These are phyloP conservation scores for Nicator chloris DNA, from an alignment of 2,113 vertebrate genomes.

Conservation along the genomic window DNA sequence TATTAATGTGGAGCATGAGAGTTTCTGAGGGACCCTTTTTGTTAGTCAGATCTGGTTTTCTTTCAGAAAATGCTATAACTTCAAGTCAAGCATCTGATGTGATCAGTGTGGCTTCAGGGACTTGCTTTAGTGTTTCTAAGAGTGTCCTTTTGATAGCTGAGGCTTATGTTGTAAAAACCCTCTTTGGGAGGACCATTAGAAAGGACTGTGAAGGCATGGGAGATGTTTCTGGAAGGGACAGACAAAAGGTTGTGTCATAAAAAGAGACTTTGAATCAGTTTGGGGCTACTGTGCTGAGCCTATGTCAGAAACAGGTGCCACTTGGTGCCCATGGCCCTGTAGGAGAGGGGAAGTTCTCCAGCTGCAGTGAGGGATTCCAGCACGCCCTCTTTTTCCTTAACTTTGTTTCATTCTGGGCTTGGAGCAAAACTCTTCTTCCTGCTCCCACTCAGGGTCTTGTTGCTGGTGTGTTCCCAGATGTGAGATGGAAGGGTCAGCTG, in stretches of 20 bases:
- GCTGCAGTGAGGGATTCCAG: neutral
- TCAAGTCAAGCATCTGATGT: neutral
- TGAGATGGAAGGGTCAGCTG: neutral
- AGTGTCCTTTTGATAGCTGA: neutral
- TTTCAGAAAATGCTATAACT: neutral
- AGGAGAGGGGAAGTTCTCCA: neutral
- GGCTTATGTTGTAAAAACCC: neutral
- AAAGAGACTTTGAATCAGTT: neutral
- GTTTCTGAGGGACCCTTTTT: neutral
- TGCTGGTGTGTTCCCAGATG: neutral
- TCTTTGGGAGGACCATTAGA: neutral
- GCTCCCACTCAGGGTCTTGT: neutral
- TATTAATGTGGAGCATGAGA: neutral
- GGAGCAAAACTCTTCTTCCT: neutral
- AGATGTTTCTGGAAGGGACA: neutral
- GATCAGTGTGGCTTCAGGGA: neutral
- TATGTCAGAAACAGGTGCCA: accelerated
- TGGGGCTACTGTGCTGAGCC: neutral
- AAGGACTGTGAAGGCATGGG: neutral
- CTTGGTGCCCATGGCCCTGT: neutral
- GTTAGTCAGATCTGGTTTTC: neutral
- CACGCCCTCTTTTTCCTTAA: neutral
- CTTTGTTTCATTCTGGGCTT: neutral
- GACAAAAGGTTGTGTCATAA: neutral
- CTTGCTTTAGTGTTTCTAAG: neutral